Evolutionary conservation across 1,140 invertebrate species (phyloP).

Genomic region (Trinorchestia longiramus): DNA sequence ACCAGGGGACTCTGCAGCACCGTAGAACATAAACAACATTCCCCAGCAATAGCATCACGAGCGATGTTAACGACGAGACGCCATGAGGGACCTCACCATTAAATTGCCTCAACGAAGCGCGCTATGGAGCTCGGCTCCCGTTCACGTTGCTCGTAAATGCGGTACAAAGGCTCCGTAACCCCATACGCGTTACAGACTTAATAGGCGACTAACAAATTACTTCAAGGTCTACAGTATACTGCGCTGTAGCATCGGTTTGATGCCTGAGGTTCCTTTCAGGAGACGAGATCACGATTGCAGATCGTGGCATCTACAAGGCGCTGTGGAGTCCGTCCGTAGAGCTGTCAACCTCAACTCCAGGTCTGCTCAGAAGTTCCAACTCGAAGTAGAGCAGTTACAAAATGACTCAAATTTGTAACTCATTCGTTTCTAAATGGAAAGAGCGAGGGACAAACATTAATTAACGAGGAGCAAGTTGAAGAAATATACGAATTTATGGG

Average conservation of each 20-base stretch:
- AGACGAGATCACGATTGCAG: neutral
- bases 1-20: neutral
- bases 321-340: neutral
- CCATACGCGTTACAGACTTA: neutral
- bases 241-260: neutral
- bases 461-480: neutral
- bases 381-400: too few relatives aligned
- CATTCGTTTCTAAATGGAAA: neutral
- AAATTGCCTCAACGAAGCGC: neutral
- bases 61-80: neutral
- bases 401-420: neutral
- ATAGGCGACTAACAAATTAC: conserved; percentile 1
- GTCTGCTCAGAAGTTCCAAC: too few relatives aligned
- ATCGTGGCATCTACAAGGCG: neutral
- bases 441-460: neutral
- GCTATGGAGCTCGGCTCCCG: neutral
- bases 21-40: neutral
- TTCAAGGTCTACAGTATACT: neutral
- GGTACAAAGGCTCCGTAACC: neutral
- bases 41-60: neutral
- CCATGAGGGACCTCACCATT: neutral
- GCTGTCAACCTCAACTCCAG: neutral
- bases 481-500: neutral
- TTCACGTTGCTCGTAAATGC: neutral
- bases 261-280: neutral